A percentile compares a stretch with the other conserved stretches of the same genome.
phyloP scores from a whole-genome alignment of 2,888 invertebrate genomes.

The Dynastes tityus region DNA sequence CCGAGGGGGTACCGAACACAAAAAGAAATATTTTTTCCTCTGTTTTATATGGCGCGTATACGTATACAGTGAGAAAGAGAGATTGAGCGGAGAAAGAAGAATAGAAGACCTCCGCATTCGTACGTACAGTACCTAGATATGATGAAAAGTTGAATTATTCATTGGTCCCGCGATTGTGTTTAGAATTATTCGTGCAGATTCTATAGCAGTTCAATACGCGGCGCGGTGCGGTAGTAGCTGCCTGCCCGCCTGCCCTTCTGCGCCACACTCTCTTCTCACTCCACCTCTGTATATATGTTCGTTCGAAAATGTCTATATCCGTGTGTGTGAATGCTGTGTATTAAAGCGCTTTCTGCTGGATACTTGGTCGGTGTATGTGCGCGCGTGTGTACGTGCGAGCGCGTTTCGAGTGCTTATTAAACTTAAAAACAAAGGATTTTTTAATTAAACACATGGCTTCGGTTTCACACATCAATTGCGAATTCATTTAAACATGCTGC shows the following conservation, averaged over 20 bases:
- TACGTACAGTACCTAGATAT: slow-evolving; percentile 51
- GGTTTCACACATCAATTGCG: slow-evolving; percentile 71
- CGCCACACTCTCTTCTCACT: not conserved
- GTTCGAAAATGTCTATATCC: not conserved
- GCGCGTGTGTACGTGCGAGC: slow-evolving; percentile 61
- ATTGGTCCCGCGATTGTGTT: slow-evolving; percentile 64
- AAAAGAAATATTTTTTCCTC: slow-evolving; percentile 43
- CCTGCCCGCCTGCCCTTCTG: slow-evolving; percentile 19
- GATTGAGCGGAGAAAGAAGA: slow-evolving; percentile 56
- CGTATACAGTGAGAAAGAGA: slow-evolving; percentile 56
- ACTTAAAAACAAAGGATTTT: slow-evolving; percentile 71
- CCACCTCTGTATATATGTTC: not conserved
- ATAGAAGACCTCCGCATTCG: slow-evolving; percentile 52
- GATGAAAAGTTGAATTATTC: slow-evolving; percentile 62
- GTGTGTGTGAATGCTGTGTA: not conserved
- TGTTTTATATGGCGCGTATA: slow-evolving; percentile 12
- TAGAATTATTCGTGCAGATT: slow-evolving; percentile 66
- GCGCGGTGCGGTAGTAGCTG: slow-evolving; percentile 1
- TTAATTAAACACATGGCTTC: slow-evolving; percentile 70
- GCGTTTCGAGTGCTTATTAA: slow-evolving; percentile 69
- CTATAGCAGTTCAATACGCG: slow-evolving; percentile 63
- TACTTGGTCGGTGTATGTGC: slow-evolving; percentile 44
- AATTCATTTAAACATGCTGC: slow-evolving; percentile 69
- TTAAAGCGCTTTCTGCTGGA: too few relatives aligned
- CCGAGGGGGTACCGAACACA: slow-evolving; percentile 36